Evolutionary conservation across 2,888 invertebrate species (phyloP), one percentile per base, ranked within the genome.

Genomic region (Microchrysa polita): DNA sequence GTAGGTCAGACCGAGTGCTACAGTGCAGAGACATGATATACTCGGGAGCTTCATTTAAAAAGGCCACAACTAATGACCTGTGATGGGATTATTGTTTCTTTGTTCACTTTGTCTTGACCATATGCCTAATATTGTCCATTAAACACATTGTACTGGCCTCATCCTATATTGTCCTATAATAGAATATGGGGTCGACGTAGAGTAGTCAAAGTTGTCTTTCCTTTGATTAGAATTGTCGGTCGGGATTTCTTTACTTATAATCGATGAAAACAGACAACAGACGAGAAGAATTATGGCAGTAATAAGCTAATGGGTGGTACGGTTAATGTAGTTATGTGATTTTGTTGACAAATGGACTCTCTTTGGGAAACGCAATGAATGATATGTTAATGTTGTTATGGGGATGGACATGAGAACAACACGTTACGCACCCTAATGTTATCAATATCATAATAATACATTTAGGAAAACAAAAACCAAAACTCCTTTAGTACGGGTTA

Each of bases 11-110:
- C 40, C 20, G 7, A 52, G 10, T 44, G 60, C 48, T n/a, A n/a
- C n/a, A n/a, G n/a, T n/a, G n/a, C n/a, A n/a, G n/a, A 44, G 52
- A 5, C 27, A 61, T 60, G 44, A 60, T 60, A 72, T 22, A 72
- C 60, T 34, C 27, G 12, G 16, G n/a, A 71, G 60, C n/a, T 72
- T 60, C 72, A 72, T 72, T 72, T 48, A 23, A 72, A 61, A 59
- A 48, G 59, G 60, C 61, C 72, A 72, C 60, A 72, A 44, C 61
- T 72, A 72, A 72, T 72, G 72, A 60, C 60, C 72, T 72, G 72
- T 72, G 72, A 72, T 72, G 59, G 61, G 72, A 72, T 72, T 72
- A 72, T 61, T 72, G 72, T 72, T 59, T 27, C 60, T 59, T 72
- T 72, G 59, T 69, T 18, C 69, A 20, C 14, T 27, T 69, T 14